Conservation (phyloP, 2,113 vertebrate genomes). For the Gobio gobio region DNA sequence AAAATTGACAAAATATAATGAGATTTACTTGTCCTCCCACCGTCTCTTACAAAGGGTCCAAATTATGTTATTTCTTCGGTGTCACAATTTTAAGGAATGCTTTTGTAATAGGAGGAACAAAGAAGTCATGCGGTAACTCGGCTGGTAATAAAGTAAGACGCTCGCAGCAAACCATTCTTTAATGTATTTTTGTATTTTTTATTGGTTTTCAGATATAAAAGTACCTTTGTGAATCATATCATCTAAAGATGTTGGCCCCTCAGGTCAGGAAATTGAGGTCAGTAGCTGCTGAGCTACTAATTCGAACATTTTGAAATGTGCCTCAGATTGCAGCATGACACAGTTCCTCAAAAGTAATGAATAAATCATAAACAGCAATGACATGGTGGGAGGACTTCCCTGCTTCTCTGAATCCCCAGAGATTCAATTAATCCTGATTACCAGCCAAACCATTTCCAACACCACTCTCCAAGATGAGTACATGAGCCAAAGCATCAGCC, state of each 20-base stretch:
- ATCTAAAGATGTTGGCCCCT: slow-evolving; percentile 1
- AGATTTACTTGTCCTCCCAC: not conserved
- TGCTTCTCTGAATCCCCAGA: slow-evolving; percentile 55
- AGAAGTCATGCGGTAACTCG: not conserved
- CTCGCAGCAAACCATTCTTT: not conserved
- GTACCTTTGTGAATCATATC: not conserved
- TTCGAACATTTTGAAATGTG: slow-evolving; percentile 19
- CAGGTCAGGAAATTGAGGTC: slow-evolving; percentile 22
- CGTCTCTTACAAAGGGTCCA: not conserved
- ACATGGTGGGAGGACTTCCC: slow-evolving; percentile 22
- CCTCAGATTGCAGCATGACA: slow-evolving; percentile 19
- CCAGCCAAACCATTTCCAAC: slow-evolving; percentile 4
- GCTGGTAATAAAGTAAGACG: not conserved
- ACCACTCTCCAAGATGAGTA: not conserved
- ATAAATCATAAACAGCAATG: slow-evolving; percentile 32
- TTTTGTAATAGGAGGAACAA: not conserved
- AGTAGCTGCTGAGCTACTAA: slow-evolving; percentile 1
- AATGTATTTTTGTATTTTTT: not conserved
- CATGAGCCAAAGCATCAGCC: not conserved
- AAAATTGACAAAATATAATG: not conserved
- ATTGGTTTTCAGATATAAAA: slow-evolving; percentile 1
- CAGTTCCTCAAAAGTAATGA: slow-evolving; percentile 32
- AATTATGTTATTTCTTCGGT: not conserved
- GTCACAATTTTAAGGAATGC: not conserved
- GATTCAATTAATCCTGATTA: slow-evolving; percentile 35